A percentile compares a stretch with the other conserved stretches of the same genome.
Conservation (phyloP, 1,140 invertebrate species). For the Euura saliciscinereae region DNA sequence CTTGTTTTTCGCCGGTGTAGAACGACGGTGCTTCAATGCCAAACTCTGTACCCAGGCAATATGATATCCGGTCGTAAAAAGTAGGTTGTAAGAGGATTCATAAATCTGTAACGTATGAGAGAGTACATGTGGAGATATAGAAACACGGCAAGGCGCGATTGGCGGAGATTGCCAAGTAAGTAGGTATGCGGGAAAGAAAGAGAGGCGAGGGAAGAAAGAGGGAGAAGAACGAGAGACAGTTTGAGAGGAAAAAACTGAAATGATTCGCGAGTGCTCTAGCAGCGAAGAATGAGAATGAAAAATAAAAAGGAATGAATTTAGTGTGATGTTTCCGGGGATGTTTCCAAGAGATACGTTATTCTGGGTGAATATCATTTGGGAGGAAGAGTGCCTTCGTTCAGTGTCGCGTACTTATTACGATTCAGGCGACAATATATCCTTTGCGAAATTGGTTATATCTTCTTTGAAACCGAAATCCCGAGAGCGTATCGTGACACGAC, state of each 20-base stretch:
- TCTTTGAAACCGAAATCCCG: too few species aligned
- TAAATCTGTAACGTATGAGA: conserved; percentile 19
- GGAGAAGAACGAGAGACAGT: conserved; percentile 14
- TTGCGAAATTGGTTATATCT: too few species aligned
- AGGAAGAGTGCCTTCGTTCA: too few species aligned
- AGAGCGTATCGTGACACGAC: too few species aligned
- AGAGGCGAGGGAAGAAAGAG: background rate
- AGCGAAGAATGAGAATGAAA: conserved; percentile 15
- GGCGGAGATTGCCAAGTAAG: background rate
- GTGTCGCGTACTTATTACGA: too few species aligned
- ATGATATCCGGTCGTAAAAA: background rate
- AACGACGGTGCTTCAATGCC: too few species aligned
- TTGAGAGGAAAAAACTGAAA: conserved; percentile 14
- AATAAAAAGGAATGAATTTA: conserved; percentile 6
- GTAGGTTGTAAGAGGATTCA: conserved; percentile 5
- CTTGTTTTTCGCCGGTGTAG: too few species aligned
- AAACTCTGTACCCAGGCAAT: background rate
- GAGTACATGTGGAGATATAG: background rate
- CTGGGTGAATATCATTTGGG: too few species aligned
- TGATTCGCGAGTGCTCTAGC: conserved; percentile 19
- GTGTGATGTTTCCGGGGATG: background rate
- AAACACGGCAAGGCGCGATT: conserved; percentile 18
- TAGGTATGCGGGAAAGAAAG: background rate
- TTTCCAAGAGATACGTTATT: too few species aligned
- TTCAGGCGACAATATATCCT: too few species aligned